A percentile compares a stretch with the other conserved stretches of the same genome.
These are phyloP conservation scores for Cryptotermes secundus DNA, from an alignment of 1,140 invertebrate species.

Conservation along the genomic window DNA sequence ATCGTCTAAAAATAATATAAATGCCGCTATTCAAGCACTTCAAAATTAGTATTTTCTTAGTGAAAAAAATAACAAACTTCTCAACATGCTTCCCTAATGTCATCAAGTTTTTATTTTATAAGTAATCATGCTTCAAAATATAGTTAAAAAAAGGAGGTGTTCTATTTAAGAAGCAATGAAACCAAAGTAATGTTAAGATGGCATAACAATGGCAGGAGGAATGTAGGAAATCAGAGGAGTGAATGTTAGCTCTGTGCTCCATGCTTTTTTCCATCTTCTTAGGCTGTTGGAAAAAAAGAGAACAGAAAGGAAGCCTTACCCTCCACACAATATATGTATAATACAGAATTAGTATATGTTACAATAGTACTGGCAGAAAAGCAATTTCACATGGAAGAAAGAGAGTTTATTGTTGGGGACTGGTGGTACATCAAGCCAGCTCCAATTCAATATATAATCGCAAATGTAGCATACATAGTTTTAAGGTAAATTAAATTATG, in stretches of 20 bases:
- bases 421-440: too few relatives aligned
- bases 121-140: not conserved
- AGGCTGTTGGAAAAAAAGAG: conserved; percentile 35
- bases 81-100: not conserved
- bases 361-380: not conserved
- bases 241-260: conserved; percentile 32
- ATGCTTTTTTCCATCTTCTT: conserved; percentile 37
- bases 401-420: not conserved
- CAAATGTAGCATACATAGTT: not conserved
- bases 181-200: not conserved
- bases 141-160: not conserved
- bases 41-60: not conserved
- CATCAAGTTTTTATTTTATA: not conserved
- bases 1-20: not conserved
- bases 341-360: not conserved
- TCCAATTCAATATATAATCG: too few relatives aligned
- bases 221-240: conserved; percentile 5
- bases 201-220: conserved; percentile 3
- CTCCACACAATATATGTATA: conserved; percentile 29
- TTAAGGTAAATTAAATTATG: too few relatives aligned
- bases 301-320: conserved; percentile 39
- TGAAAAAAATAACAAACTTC: not conserved
- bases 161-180: conserved; percentile 8
- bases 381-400: not conserved
- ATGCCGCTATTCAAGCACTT: not conserved